Evolutionary conservation across 2,113 vertebrate genomes (phyloP).

Genomic region (Glaucomys volans): DNA sequence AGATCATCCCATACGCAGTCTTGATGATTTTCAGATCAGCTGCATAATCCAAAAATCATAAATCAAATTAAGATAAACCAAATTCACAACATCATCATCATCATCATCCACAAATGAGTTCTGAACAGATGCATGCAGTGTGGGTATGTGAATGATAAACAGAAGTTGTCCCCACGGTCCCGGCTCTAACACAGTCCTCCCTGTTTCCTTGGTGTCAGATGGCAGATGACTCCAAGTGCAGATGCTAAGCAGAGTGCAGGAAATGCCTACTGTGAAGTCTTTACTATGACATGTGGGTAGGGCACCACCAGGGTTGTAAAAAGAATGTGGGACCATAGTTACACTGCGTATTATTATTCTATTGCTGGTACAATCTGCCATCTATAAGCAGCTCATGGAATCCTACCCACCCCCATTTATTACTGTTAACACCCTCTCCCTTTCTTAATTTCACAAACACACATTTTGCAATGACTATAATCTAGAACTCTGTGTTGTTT

Average conservation of each 20-base stretch:
- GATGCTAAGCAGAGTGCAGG: constrained; percentile 72
- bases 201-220: constrained; percentile 74
- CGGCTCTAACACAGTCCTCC: constrained; percentile 55
- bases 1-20: constrained; percentile 80
- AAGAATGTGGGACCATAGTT: constrained; percentile 71
- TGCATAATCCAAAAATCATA: constrained; percentile 84
- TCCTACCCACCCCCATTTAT: background rate
- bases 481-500: constrained; percentile 72
- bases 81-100: constrained; percentile 82
- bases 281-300: constrained; percentile 57
- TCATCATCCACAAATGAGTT: constrained; percentile 82
- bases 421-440: constrained; percentile 5
- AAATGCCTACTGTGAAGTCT: constrained; percentile 80
- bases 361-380: constrained; percentile 64
- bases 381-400: constrained; percentile 58
- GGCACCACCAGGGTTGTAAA: constrained; percentile 51
- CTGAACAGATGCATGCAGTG: constrained; percentile 85
- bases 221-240: constrained; percentile 57
- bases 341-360: constrained; percentile 17
- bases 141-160: constrained; percentile 79
- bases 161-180: constrained; percentile 63
- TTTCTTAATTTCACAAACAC: constrained; percentile 55
- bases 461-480: constrained; percentile 33
- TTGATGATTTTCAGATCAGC: constrained; percentile 85
- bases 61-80: constrained; percentile 84